phyloP scores from a whole-genome alignment of 1,140 invertebrate genomes.

The Pseudomyrmex flavicornis region DNA sequence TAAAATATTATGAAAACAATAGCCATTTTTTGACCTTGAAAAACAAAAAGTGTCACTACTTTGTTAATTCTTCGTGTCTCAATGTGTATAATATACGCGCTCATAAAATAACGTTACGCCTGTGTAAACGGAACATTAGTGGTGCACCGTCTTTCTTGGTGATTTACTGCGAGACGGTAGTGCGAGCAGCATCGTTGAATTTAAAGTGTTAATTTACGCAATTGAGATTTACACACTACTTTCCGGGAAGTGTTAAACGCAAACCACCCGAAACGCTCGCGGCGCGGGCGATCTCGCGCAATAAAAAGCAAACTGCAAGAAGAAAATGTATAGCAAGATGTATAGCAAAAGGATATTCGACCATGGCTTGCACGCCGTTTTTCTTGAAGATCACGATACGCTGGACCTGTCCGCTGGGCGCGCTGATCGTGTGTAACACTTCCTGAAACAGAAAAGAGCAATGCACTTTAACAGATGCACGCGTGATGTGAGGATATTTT shows the following conservation, averaged over 20 bases:
- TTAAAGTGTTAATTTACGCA: constrained; percentile 49
- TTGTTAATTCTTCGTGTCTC: background rate
- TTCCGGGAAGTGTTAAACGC: constrained; percentile 21
- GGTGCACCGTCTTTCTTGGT: background rate
- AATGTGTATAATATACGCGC: constrained; percentile 8
- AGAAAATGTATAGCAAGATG: constrained; percentile 84
- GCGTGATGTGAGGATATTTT: constrained; percentile 8
- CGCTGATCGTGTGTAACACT: constrained; percentile 98
- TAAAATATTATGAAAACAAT: too few species aligned
- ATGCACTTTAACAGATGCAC: constrained; percentile 33
- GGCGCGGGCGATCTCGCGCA: background rate
- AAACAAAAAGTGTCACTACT: background rate
- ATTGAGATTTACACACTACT: constrained; percentile 27
- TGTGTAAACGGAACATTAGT: constrained; percentile 16
- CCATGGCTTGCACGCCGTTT: constrained; percentile 99
- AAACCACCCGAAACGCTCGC: constrained; percentile 3
- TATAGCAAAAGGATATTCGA: constrained; percentile 96
- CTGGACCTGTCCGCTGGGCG: constrained; percentile 97
- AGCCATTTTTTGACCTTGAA: background rate
- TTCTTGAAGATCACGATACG: constrained; percentile 99
- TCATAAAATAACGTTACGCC: constrained; percentile 22
- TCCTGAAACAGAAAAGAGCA: constrained; percentile 92
- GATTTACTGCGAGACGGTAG: constrained; percentile 4
- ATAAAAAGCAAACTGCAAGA: too few species aligned
- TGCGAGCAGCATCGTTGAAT: constrained; percentile 1